Conservation (phyloP, 1,140 invertebrate species). For the Pogonognathellus flavescens region DNA sequence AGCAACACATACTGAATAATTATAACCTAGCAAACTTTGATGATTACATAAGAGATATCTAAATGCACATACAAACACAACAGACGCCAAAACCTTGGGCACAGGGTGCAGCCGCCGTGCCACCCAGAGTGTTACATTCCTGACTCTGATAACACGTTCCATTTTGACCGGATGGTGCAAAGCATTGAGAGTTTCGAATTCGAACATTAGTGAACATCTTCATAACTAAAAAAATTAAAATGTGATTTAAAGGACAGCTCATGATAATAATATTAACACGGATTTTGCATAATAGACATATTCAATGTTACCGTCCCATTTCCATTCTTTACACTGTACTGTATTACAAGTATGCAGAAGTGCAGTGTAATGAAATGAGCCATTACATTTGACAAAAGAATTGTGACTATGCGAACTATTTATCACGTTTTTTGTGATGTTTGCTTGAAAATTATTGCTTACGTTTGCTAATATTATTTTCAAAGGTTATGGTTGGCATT, state of each 20-base stretch:
- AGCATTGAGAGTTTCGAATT: conserved; percentile 78
- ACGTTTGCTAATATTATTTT: conserved; percentile 65
- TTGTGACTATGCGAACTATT: too few species aligned
- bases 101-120: conserved; percentile 77
- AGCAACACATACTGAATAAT: too few species aligned
- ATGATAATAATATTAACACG: neutral
- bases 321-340: too few species aligned
- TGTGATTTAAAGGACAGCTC: neutral
- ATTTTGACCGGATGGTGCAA: conserved; percentile 72
- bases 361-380: too few species aligned
- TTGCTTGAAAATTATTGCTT: conserved; percentile 9
- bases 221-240: conserved; percentile 71
- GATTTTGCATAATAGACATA: too few species aligned
- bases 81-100: conserved; percentile 83
- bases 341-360: too few species aligned
- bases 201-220: conserved; percentile 81
- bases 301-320: too few species aligned
- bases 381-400: too few species aligned
- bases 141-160: conserved; percentile 78
- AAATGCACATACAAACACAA: conserved; percentile 77
- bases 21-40: too few species aligned
- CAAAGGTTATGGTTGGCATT: conserved; percentile 63
- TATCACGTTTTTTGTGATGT: neutral
- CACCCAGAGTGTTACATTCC: conserved; percentile 77
- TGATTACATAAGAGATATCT: neutral